Evolutionary conservation across 2,797 vertebrate species (phyloP), one percentile per base, ranked within the genome.

Genomic region (Oreonectes daqikongensis): DNA sequence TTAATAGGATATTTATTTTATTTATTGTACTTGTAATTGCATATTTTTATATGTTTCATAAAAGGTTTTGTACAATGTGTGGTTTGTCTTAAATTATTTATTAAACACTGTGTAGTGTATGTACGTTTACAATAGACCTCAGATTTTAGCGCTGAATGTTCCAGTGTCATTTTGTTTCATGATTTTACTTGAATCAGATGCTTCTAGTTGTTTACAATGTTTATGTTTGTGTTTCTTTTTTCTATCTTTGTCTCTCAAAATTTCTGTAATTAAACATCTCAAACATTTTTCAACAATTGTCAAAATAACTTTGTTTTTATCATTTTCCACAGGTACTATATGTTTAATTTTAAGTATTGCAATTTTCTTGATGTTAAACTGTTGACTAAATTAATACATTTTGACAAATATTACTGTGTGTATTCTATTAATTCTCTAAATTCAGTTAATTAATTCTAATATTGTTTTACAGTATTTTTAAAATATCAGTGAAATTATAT

Each of bases 141-240:
- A 85, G 73, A 76, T 59, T 68, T 53, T n/a, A 78, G 72, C 32
- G 69, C 50, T 61, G 72, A 67, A 74, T 78, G 28, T 24, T 63
- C 42, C 11, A n/a, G 24, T 74, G 63, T 80, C 24, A 15, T 65
- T 17, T 55, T 83, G 72, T 46, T 60, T 66, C 6, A 57, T 82
- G 64, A 48, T 84, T 65, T 85, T 90, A 92, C 90, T 92, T 92
- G 90, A 92, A 90, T 63, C 59, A 2, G 0, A 17, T 57, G 1
- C 76, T 55, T 18, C 40, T 50, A 46, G 40, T 88, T 84, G 86
- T 90, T 91, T 90, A 88, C 81, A 85, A 18, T 77, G 70, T 66
- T 50, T 35, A 17, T 44, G 57, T 53, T 64, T 73, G 5, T 26
- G 30, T 74, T 61, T 10, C 14, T 5, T 32, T 50, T 18, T 42